These are phyloP conservation scores for Scytalopus superciliaris DNA, from an alignment of 2,113 vertebrate genomes.

Conservation along the genomic window DNA sequence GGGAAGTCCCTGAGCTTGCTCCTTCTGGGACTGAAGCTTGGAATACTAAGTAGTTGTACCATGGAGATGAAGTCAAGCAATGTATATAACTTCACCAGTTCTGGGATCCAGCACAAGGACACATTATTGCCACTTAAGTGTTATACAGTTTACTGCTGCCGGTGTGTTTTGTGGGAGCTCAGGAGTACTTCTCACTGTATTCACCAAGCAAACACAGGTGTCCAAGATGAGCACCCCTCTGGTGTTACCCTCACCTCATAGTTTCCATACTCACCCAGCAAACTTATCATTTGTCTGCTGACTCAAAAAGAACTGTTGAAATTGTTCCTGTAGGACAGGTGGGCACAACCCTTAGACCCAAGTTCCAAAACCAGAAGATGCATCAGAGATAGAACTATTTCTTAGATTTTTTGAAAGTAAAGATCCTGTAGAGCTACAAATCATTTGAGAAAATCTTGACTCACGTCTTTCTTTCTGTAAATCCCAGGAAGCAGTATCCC, in stretches of 20 bases:
- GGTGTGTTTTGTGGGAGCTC: neutral
- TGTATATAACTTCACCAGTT: neutral
- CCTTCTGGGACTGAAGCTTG: neutral
- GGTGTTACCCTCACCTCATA: neutral
- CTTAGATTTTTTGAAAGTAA: neutral
- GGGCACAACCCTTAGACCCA: neutral
- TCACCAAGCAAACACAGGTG: neutral
- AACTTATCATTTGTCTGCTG: neutral
- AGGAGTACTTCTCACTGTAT: neutral
- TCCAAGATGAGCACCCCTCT: neutral
- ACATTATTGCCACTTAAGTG: neutral
- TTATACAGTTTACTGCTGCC: neutral
- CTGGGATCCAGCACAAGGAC: neutral
- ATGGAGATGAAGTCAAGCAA: fast-evolving
- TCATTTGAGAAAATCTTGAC: neutral
- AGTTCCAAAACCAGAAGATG: neutral
- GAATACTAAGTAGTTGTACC: neutral
- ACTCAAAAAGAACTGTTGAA: neutral
- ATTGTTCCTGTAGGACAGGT: neutral
- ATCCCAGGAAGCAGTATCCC: neutral
- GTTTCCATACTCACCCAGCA: neutral
- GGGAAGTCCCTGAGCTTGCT: neutral
- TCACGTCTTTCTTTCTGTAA: neutral
- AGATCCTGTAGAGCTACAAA: neutral
- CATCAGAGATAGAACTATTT: neutral